Base-by-base conservation (phyloP, 30 jellyfish, hydroid and myxozoan species). In the Clytia hemisphaerica region DNA sequence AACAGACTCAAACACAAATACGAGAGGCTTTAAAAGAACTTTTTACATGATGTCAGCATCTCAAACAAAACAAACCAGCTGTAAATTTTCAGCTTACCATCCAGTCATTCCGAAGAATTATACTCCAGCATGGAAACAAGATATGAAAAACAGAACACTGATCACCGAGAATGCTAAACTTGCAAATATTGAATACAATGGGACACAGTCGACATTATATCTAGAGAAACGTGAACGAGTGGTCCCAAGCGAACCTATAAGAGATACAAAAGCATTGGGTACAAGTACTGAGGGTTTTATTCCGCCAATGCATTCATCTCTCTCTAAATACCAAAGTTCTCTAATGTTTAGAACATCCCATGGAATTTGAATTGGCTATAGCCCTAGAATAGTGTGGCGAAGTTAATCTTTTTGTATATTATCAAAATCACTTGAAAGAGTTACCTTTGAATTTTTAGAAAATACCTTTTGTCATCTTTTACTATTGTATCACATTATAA, bases 111-210 rank as follows among this genome's bases (percentile, higher is more conserved):
- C 79, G 30, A 37, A 66, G 79, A 27, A 22, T 6, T 44, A 66
- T 45, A 66, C 79, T 37, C 79, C 79, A 19, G 79, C 79, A 16
- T 66, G 79, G 79, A 66, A 66, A 24, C n/a, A 25, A 66, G 79
- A 66, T 30, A 66, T 66, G 79, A 45, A 22, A 66, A 66, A 66
- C 36, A 25, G 79, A 16, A 45, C n/a, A 27, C 71, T 31, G 31
- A 66, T 66, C 31, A 19, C 45, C 26, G 71, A 44, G 72, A 57
- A 57, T 30, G 70, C 70, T 4, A 57, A 57, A n/a, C 38, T 33
- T 21, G 70, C 14, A 57, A 21, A 57, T 57, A 28, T 57, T 6
- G n/a, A 37, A n/a, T 30, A 21, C 36, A 21, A 57, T n/a, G 70
- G 70, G 1, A 30, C 42, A 15, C 38, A 57, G 33, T 21, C 70